These are phyloP conservation scores for Brevimyrus niger DNA, from an alignment of 2,113 vertebrate species.

Conservation along the genomic window DNA sequence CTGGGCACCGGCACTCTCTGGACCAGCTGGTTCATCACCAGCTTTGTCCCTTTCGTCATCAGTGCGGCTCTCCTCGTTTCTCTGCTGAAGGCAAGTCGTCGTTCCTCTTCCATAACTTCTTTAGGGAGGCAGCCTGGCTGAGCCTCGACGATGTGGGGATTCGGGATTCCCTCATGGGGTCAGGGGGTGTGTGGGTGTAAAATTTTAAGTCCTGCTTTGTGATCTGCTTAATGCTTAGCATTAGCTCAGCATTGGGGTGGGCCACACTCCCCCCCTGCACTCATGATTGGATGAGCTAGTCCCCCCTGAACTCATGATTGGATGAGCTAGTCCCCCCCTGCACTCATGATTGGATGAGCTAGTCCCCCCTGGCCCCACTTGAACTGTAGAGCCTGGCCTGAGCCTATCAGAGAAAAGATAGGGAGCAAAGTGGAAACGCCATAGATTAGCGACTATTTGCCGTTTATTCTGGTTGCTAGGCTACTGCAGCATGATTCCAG, in stretches of 20 bases:
- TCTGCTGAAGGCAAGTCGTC: slow-evolving; percentile 68
- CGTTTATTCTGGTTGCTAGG: background rate
- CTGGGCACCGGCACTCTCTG: slow-evolving; percentile 70
- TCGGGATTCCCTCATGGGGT: background rate
- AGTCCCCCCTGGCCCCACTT: background rate
- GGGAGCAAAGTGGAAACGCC: background rate
- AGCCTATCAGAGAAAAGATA: background rate
- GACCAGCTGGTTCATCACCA: slow-evolving; percentile 87
- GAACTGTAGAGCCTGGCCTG: background rate
- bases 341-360: background rate
- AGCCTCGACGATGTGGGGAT: background rate
- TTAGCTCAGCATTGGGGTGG: background rate
- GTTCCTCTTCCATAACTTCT: background rate
- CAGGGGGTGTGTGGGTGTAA: background rate
- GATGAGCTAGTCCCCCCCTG: background rate
- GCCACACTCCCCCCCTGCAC: background rate
- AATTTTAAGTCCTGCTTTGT: background rate
- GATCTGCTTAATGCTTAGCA: background rate
- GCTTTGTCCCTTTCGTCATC: slow-evolving; percentile 73
- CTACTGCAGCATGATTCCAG: background rate
- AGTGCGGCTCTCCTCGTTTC: slow-evolving; percentile 68
- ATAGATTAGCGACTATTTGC: background rate
- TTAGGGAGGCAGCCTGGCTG: background rate
- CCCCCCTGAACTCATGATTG: background rate
- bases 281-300: background rate